phyloP scores from a whole-genome alignment of 2,888 invertebrate genomes.

The Troglohyphantes excavatus region DNA sequence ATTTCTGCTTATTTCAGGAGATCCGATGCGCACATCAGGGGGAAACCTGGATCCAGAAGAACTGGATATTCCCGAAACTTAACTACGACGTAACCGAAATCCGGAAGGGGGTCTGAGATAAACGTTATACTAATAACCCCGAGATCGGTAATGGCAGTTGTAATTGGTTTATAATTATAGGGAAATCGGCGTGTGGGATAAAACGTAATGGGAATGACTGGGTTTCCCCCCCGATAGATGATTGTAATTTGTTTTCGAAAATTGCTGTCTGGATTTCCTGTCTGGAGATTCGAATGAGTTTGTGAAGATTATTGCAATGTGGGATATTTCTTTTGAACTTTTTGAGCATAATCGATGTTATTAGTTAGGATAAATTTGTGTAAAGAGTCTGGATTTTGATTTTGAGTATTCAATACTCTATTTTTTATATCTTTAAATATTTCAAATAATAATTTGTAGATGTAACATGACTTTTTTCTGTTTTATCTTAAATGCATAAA shows the following conservation, averaged over 20 bases:
- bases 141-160: slow-evolving; percentile 11
- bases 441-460: no score
- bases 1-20: background rate
- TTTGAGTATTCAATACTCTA: no score
- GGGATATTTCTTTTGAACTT: background rate
- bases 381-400: no score
- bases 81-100: slow-evolving; percentile 18
- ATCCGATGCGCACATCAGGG: background rate
- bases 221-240: background rate
- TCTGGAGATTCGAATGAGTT: background rate
- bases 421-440: no score
- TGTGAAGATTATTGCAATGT: background rate
- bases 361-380: no score
- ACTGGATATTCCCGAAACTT: background rate
- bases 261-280: background rate
- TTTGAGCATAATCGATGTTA: background rate
- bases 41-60: background rate
- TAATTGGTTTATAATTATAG: slow-evolving; percentile 52
- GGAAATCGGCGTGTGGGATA: background rate
- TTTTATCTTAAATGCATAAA: no score
- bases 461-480: no score
- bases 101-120: background rate
- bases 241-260: slow-evolving; percentile 12
- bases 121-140: slow-evolving; percentile 45
- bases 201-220: background rate